Evolutionary conservation across 2,888 invertebrate species (phyloP), one percentile per base, ranked within the genome.

Genomic region (Amphipyra berbera): DNA sequence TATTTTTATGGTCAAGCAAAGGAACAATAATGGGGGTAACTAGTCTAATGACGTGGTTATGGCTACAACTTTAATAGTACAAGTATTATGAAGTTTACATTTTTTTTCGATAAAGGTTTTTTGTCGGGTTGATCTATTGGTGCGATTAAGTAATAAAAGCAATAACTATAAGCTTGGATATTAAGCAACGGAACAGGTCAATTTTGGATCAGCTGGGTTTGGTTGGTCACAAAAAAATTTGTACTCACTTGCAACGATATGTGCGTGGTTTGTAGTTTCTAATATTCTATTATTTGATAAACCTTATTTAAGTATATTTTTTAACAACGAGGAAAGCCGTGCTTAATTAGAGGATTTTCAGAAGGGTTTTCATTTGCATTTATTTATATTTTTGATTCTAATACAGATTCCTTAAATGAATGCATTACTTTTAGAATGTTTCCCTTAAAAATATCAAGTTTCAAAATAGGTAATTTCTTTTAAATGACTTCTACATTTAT

Each of bases 131-230:
- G 82, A 86, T 86, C 87, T 86, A 88, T 87, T 82, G 84, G 83
- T 85, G 81, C 82, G 78, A 92, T 92, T 91, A 92, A 90, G 90
- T 90, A 89, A 92, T 92, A 91, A 91, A 90, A 86, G 82, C 88
- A 86, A 91, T 90, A 81, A 81, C 82, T 82, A 67, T 77, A 80
- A 85, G 83, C 84, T 84, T 73, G 78, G 72, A 79, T 80, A 82
- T 88, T 87, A 88, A 83, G 68, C 85, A 90, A 91, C 89, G 89
- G 90, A 86, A 88, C 87, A 82, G 80, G 83, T 82, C 87, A 87
- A 90, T 90, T 90, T 89, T 74, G 78, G 58, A 72, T 58, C 61
- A 65, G 60, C 61, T 70, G 59, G 8, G 57, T 61, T 41, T 49
- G 35, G 42, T 61, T 12, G 27, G 42, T 10, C 21, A 58, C 41